Evolutionary conservation across 2,113 vertebrate species (phyloP).

Genomic region (Xiphophorus hellerii): DNA sequence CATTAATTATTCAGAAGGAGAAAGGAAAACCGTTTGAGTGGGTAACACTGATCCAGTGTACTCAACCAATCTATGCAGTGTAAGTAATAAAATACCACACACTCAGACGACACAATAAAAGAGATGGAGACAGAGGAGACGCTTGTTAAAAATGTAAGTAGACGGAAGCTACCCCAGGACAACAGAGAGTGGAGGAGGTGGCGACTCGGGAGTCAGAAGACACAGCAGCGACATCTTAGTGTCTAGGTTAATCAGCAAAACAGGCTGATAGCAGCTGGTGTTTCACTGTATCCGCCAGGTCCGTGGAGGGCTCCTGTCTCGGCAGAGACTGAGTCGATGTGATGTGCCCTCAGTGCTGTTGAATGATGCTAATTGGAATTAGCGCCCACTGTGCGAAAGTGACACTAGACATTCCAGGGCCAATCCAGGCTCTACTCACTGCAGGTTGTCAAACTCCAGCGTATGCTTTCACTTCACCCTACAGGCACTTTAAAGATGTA

Average conservation of each 20-base stretch:
- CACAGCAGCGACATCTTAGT: conserved; percentile 73
- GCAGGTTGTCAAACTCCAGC: conserved; percentile 54
- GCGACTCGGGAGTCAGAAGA: conserved; percentile 68
- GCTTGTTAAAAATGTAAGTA: conserved; percentile 82
- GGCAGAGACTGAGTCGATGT: conserved; percentile 67
- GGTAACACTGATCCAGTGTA: conserved; percentile 80
- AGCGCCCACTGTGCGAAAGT: conserved; percentile 65
- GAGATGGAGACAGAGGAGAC: conserved; percentile 78
- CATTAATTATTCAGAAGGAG: conserved; percentile 78
- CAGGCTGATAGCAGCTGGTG: conserved; percentile 75
- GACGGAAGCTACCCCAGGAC: conserved; percentile 70
- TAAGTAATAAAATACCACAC: conserved; percentile 79
- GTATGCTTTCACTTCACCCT: conserved; percentile 53
- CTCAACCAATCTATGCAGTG: conserved; percentile 80
- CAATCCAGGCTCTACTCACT: conserved; percentile 38
- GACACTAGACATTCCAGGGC: conserved; percentile 64
- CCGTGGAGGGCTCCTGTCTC: conserved; percentile 69
- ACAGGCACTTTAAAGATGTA: conserved; percentile 52
- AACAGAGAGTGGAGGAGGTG: conserved; percentile 55
- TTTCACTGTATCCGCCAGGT: conserved; percentile 56
- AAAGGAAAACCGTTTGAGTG: conserved; percentile 81
- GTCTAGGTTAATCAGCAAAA: conserved; percentile 76
- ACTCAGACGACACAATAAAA: conserved; percentile 80
- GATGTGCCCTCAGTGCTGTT: conserved; percentile 61
- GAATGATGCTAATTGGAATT: conserved; percentile 76